Percentiles rank a stretch among this genome's conserved stretches.
phyloP scores from a whole-genome alignment of 2,888 invertebrate species.

The Trimorus sp. region DNA sequence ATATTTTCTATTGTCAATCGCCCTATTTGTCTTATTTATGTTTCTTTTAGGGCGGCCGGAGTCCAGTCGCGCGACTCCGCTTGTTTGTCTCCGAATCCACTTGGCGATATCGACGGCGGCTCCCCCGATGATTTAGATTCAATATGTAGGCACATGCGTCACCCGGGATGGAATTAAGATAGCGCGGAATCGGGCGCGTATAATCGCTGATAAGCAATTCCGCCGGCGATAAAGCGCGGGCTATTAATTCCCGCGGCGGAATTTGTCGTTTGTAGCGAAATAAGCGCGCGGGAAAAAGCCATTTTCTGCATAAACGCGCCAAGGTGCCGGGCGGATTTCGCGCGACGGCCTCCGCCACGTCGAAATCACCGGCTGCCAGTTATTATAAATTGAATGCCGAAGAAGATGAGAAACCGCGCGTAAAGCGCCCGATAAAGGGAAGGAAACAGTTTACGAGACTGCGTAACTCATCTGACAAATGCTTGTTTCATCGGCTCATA shows the following conservation, averaged over 20 bases:
- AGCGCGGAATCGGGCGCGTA: slow-evolving; percentile 23
- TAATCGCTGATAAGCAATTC: slow-evolving; percentile 58
- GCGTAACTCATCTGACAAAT: slow-evolving; percentile 69
- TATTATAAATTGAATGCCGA: slow-evolving; percentile 71
- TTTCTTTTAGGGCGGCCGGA: slow-evolving; percentile 78
- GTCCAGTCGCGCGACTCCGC: slow-evolving; percentile 71
- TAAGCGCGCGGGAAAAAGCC: slow-evolving; percentile 69
- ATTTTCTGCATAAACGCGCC: slow-evolving; percentile 77
- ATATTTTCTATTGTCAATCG: slow-evolving; percentile 81
- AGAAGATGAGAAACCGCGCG: slow-evolving; percentile 73
- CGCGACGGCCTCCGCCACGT: slow-evolving; percentile 40
- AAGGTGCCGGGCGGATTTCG: slow-evolving; percentile 67
- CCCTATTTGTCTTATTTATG: slow-evolving; percentile 82
- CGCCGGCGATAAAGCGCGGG: slow-evolving; percentile 28
- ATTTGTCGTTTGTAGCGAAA: slow-evolving; percentile 64
- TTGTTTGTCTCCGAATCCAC: slow-evolving; percentile 67
- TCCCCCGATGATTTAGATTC: slow-evolving; percentile 73
- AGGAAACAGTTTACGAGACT: slow-evolving; percentile 71
- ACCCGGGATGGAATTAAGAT: slow-evolving; percentile 65
- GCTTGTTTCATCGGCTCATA: slow-evolving; percentile 67
- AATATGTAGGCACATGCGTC: slow-evolving; percentile 66
- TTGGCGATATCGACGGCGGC: slow-evolving; percentile 69
- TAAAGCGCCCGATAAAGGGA: slow-evolving; percentile 68
- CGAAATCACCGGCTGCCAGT: slow-evolving; percentile 73
- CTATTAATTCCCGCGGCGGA: slow-evolving; percentile 39